Percentiles rank a stretch among this genome's conserved stretches.
These are phyloP conservation scores for Priapulus caudatus DNA, from an alignment of 2,888 invertebrate species.

Conservation along the genomic window DNA sequence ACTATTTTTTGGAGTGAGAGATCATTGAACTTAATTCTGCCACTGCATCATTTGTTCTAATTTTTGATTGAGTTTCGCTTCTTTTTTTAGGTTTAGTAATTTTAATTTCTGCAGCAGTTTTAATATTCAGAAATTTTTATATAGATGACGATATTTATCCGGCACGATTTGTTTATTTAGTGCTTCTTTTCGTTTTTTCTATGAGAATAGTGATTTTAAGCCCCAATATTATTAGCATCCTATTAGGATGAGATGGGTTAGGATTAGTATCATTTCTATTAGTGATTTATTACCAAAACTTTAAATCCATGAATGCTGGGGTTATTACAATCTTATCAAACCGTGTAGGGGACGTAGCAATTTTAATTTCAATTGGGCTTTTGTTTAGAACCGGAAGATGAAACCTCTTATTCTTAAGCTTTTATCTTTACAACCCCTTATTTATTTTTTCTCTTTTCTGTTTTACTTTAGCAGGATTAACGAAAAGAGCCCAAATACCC, in stretches of 20 bases:
- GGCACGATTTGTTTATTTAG: slow-evolving; percentile 52
- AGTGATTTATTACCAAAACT: slow-evolving; percentile 58
- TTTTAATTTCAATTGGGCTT: slow-evolving; percentile 47
- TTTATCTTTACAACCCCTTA: too few species aligned
- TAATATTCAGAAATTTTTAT: slow-evolving; percentile 53
- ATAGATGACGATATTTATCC: slow-evolving; percentile 48
- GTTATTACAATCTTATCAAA: slow-evolving; percentile 59
- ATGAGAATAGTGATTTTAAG: slow-evolving; percentile 56
- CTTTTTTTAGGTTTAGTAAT: slow-evolving; percentile 53
- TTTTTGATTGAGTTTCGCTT: slow-evolving; percentile 53
- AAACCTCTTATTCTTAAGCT: slow-evolving; percentile 38
- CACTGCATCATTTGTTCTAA: slow-evolving; percentile 45
- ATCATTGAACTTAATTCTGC: slow-evolving; percentile 45
- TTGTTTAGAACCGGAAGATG: slow-evolving; percentile 15
- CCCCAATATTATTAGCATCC: slow-evolving; percentile 55
- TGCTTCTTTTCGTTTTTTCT: slow-evolving; percentile 53
- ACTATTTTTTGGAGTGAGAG: slow-evolving; percentile 47
- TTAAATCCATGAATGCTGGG: slow-evolving; percentile 54
- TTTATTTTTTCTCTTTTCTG: slow-evolving; percentile 41
- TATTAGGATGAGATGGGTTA: slow-evolving; percentile 60
- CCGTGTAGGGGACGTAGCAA: slow-evolving; percentile 58
- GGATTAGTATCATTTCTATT: slow-evolving; percentile 60
- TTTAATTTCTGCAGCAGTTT: slow-evolving; percentile 53
- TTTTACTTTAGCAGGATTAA: slow-evolving; percentile 47
- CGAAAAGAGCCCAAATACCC: slow-evolving; percentile 67